Evolutionary conservation across 92 coral and sea anemone genomes (phyloP).

Genomic region (Heteractis magnifica): DNA sequence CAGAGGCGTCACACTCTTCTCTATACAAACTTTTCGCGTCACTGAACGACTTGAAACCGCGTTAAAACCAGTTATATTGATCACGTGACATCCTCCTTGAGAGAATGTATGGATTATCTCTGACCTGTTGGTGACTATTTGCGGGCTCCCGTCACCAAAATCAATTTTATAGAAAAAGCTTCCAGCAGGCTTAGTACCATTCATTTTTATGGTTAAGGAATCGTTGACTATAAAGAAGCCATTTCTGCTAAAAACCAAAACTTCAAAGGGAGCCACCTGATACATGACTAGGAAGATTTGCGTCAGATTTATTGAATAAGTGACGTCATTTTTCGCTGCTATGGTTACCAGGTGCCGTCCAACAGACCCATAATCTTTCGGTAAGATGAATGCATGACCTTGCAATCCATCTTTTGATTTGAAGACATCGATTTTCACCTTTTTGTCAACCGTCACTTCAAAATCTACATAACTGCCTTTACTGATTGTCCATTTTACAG

Average conservation of each 20-base stretch:
- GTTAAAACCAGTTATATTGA: constrained; percentile 52
- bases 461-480: constrained; percentile 45
- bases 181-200: constrained; percentile 24
- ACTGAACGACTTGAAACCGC: constrained; percentile 42
- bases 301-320: constrained; percentile 12
- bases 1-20: constrained; percentile 44
- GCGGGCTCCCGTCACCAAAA: constrained; percentile 61
- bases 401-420: constrained; percentile 29
- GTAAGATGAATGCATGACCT: constrained; percentile 38
- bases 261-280: constrained; percentile 37
- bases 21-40: constrained; percentile 17
- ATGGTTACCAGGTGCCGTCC: constrained; percentile 48
- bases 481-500: constrained; percentile 45
- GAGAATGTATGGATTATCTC: constrained; percentile 26
- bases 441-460: constrained; percentile 31
- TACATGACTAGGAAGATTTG: constrained; percentile 28
- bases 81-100: constrained; percentile 30
- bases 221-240: constrained; percentile 44
- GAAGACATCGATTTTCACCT: neutral
- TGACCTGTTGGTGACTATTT: constrained; percentile 22
- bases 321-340: constrained; percentile 53
- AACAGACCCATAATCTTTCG: constrained; percentile 42
- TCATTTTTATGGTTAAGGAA: constrained; percentile 38
- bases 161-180: constrained; percentile 35
- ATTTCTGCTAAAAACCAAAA: constrained; percentile 11